A percentile compares a stretch with the other conserved stretches of the same genome.
Conservation (phyloP, 2,113 vertebrate species). For the Plectropomus leopardus region DNA sequence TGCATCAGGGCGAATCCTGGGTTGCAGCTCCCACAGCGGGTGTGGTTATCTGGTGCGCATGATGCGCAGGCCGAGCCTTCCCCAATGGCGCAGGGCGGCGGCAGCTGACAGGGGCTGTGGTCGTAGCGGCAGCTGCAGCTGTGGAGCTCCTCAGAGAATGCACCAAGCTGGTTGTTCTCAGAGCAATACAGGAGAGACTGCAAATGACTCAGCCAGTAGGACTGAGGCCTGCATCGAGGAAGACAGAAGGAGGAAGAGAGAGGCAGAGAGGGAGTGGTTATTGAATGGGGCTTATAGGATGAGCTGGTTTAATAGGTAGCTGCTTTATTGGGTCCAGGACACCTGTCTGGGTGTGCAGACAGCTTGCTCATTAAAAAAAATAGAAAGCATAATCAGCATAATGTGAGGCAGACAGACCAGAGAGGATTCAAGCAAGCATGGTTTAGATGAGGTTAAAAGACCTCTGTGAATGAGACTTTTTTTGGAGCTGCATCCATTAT, state of each 20-base stretch:
- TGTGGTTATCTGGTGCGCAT: constrained; percentile 93
- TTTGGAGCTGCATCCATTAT: not conserved
- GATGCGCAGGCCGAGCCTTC: constrained; percentile 88
- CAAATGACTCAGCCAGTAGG: constrained; percentile 93
- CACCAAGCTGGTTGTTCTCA: constrained; percentile 94
- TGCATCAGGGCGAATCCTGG: constrained; percentile 91
- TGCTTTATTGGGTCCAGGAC: constrained; percentile 31
- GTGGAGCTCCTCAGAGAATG: constrained; percentile 94
- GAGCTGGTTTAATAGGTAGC: constrained; percentile 38
- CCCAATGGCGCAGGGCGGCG: constrained; percentile 90
- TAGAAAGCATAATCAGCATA: constrained; percentile 10
- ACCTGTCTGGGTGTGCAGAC: constrained; percentile 42
- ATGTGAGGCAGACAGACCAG: not conserved
- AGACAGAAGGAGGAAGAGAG: not conserved
- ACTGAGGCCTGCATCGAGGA: constrained; percentile 86
- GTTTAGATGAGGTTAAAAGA: constrained; percentile 35
- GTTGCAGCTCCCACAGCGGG: constrained; percentile 95
- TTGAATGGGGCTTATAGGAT: constrained; percentile 27
- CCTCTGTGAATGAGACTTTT: not conserved
- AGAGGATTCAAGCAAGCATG: constrained; percentile 7
- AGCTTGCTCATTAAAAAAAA: constrained; percentile 54
- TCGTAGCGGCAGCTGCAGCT: constrained; percentile 93
- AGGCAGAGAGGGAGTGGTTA: constrained; percentile 17
- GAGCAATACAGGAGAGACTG: constrained; percentile 98
- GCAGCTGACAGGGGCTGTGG: constrained; percentile 89